Percentiles rank a stretch among this genome's conserved stretches.
Conservation (phyloP, 2,113 vertebrate genomes). For the Hirundichthys speculiger region DNA sequence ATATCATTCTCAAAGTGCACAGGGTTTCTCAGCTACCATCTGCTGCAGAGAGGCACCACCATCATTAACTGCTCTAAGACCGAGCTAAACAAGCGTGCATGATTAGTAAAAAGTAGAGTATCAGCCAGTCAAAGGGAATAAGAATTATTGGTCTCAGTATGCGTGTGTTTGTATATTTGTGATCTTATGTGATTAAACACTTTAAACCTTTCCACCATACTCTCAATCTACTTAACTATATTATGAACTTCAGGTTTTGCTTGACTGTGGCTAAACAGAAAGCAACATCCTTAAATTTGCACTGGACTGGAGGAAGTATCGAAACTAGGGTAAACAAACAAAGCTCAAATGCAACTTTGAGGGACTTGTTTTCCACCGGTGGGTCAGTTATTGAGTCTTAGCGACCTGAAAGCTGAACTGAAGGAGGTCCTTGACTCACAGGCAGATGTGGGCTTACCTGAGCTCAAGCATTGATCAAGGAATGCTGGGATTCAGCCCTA, state of each 20-base stretch:
- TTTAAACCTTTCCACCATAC: conserved; percentile 53
- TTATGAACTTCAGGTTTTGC: conserved; percentile 60
- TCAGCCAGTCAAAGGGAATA: conserved; percentile 29
- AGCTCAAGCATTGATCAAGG: conserved; percentile 23
- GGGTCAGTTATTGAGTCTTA: conserved; percentile 60
- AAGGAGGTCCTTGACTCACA: conserved; percentile 54
- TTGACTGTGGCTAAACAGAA: conserved; percentile 37
- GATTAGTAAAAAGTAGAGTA: conserved; percentile 46
- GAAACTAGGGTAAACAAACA: conserved; percentile 61
- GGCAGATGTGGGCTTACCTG: conserved; percentile 47
- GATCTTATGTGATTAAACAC: conserved; percentile 39
- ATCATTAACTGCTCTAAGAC: conserved; percentile 51
- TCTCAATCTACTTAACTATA: conserved; percentile 62
- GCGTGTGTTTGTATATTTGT: not conserved
- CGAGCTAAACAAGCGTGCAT: conserved; percentile 48
- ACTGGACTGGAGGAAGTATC: conserved; percentile 63
- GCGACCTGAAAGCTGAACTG: conserved; percentile 61
- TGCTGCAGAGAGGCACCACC: conserved; percentile 38
- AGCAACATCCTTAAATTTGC: conserved; percentile 51
- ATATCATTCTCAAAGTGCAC: conserved; percentile 47
- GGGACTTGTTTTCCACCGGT: conserved; percentile 33
- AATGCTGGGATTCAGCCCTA: conserved; percentile 41
- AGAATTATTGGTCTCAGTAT: conserved; percentile 5
- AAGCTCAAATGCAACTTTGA: conserved; percentile 30
- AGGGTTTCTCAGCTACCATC: conserved; percentile 55